Evolutionary conservation across 2,113 vertebrate genomes (phyloP), one percentile per base, ranked within the genome.

Genomic region (Passer domesticus): DNA sequence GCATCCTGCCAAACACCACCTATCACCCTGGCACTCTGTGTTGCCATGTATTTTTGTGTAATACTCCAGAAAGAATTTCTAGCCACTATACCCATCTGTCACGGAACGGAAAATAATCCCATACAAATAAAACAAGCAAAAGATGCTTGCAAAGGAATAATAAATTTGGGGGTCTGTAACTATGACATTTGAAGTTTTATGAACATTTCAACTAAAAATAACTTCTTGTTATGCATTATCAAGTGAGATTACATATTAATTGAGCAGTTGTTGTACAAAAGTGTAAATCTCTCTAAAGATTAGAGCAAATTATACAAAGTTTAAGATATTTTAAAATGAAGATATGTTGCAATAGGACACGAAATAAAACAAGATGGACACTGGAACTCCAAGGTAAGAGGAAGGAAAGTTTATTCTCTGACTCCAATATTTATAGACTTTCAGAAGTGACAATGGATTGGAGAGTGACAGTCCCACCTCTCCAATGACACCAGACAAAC

Each of bases 11-110:
- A 84, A 92, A 82, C 50, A 24, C 83, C 43, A 52, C 30, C 87
- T 27, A 64, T 13, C 83, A 75, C 79, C 46, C 73, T 89, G 89
- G 80, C 95, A 84, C 47, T 37, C 35, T 10, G 15, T 21, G 16
- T 13, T 60, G 80, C 92, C 69, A 87, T 64, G 56, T 91, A 64
- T 84, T 95, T 95, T 90, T 87, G 74, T 94, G 15, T 49, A 56
- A 37, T 63, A 56, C 49, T 87, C 44, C 10, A 82, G 46, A 35
- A 85, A 58, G 62, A 69, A 75, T 79, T 87, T 41, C 81, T 35
- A 95, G 83, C 77, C 92, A 95, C 78, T 50, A 68, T 23, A 68
- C 9, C 89, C 53, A 59, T 89, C 87, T 97, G 95, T 87, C 70
- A 76, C 18, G 46, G 33, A 64, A 85, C 39, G 39, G 66, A 95